phyloP scores from a whole-genome alignment of 2,888 invertebrate genomes.

The Monopis laevigella region DNA sequence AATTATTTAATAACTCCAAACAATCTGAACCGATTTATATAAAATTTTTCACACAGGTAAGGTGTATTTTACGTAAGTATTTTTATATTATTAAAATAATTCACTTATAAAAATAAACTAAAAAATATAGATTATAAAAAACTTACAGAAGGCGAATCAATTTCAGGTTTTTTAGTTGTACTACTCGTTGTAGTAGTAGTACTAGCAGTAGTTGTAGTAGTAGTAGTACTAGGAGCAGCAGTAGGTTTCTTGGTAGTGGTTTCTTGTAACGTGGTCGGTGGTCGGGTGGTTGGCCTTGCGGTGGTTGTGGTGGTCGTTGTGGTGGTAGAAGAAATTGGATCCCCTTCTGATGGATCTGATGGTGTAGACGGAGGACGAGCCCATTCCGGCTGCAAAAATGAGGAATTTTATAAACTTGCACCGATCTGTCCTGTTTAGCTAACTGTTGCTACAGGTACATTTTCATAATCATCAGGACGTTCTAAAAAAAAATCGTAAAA shows the following conservation, averaged over 20 bases:
- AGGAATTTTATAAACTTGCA: background rate
- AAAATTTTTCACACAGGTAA: too few species aligned
- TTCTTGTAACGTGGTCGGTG: slow-evolving; percentile 10
- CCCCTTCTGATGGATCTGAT: slow-evolving; percentile 58
- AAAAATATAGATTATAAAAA: background rate
- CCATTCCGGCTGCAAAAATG: slow-evolving; percentile 76
- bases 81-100: too few species aligned
- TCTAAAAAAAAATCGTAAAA: too few species aligned
- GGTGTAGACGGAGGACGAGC: slow-evolving; percentile 80
- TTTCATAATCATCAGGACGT: too few species aligned
- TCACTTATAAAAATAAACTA: background rate
- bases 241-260: slow-evolving; percentile 1
- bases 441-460: too few species aligned
- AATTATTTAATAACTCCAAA: too few species aligned
- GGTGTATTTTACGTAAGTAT: too few species aligned
- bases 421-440: too few species aligned
- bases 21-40: too few species aligned
- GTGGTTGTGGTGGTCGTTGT: slow-evolving; percentile 28
- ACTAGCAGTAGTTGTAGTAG: slow-evolving; percentile 21
- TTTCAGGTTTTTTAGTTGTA: slow-evolving; percentile 24
- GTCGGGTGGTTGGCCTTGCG: slow-evolving; percentile 19
- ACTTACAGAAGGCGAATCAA: slow-evolving; percentile 2
- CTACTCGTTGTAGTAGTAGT: slow-evolving; percentile 16
- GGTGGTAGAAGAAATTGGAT: slow-evolving; percentile 31
- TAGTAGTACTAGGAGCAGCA: slow-evolving; percentile 15